Base-by-base conservation (phyloP, 2,888 invertebrate genomes). In the Lacanobia wlatinum region DNA sequence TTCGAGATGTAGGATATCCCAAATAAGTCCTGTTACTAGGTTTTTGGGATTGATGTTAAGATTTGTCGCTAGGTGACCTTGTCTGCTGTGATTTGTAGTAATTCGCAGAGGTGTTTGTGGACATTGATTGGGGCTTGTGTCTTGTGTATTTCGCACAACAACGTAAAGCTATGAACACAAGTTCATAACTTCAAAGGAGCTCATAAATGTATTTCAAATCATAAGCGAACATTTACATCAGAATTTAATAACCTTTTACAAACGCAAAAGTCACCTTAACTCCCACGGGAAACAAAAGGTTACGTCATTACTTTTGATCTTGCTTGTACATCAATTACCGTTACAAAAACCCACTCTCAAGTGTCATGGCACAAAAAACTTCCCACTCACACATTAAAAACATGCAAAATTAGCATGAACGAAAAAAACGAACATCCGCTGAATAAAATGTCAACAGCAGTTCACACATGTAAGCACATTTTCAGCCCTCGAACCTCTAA, bases 1-100 rank as follows among this genome's bases (percentile, higher is more conserved):
- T 76, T 52, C 60, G 60, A 70, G 68, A 70, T 66, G 75, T 83
- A 65, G 65, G 50, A 75, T 76, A 75, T 80, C 43, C 43, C 18
- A 12, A 75, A 67, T 40, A 65, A 65, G 60, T 65, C 60, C 16
- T 48, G 53, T 50, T 59, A 43, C 70, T 77, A 72, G 48, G 23
- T 68, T 78, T 82, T 61, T 62, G 48, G 46, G 38, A 56, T 21
- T 52, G 34, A 34, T 61, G 34, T 21, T 53, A 23, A 53, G 23
- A 74, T 59, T 66, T 46, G 10, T 68, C 8, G 18, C 1, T 18
- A 16, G 3, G 8, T n/a, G 18, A 40, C 14, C 28, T n/a, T 16
- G 10, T 38, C 12, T 14, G 10, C 9, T 40, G 18, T 58, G n/a
- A 56, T 55, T 56, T 43, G 23, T 43, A 21, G 16, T 3, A 1